Evolutionary conservation across 2,113 vertebrate species (phyloP).

Genomic region (Cromileptes altivelis): DNA sequence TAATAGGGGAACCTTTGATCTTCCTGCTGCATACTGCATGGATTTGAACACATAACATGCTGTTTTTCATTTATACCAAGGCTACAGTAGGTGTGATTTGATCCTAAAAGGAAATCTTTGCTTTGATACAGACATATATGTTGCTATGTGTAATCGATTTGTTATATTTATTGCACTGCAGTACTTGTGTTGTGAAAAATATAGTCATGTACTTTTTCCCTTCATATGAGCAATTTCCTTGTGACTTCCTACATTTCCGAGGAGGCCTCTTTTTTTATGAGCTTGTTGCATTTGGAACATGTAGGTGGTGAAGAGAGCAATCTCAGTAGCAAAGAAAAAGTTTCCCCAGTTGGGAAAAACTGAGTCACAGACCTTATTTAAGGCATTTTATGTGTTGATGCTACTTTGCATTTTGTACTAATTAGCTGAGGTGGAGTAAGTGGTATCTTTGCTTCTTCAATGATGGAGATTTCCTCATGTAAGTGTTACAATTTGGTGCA

Average conservation of each 20-base stretch:
- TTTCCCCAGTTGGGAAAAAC: conserved; percentile 1
- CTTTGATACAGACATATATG: conserved; percentile 49
- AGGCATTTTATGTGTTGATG: neutral
- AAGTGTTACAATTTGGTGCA: neutral
- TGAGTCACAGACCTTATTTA: neutral
- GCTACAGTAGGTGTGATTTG: conserved; percentile 48
- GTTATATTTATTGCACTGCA: conserved; percentile 32
- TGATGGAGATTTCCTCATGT: neutral
- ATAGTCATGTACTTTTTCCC: conserved; percentile 1
- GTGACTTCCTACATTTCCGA: conserved; percentile 25
- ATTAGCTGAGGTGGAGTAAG: neutral
- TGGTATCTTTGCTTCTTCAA: neutral
- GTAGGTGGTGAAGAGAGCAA: neutral
- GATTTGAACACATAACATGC: conserved; percentile 56
- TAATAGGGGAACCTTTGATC: conserved; percentile 63
- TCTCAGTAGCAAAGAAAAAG: neutral
- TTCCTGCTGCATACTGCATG: conserved; percentile 50
- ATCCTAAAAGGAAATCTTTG: conserved; percentile 50
- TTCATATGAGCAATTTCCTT: conserved; percentile 12
- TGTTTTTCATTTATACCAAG: conserved; percentile 67
- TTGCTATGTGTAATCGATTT: conserved; percentile 51
- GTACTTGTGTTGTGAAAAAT: conserved; percentile 1
- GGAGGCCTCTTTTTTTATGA: conserved; percentile 23
- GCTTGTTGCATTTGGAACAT: conserved; percentile 19
- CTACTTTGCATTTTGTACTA: conserved; percentile 2